phyloP scores from a whole-genome alignment of 2,888 invertebrate species.

The Alcis repandata region DNA sequence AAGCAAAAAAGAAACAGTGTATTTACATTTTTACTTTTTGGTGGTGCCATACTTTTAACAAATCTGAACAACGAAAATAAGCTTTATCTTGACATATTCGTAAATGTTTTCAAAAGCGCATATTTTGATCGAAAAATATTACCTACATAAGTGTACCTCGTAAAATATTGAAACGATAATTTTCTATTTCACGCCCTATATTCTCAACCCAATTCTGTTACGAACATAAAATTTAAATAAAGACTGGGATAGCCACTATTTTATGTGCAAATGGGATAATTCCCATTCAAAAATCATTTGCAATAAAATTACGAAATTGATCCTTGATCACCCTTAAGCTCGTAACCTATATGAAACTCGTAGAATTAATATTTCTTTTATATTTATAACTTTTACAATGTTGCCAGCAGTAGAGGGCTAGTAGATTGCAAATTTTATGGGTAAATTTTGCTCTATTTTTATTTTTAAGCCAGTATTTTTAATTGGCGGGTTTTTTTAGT shows the following conservation, averaged over 20 bases:
- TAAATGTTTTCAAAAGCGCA: no score
- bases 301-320: slow-evolving; percentile 47
- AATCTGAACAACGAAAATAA: no score
- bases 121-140: no score
- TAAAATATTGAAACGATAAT: not conserved
- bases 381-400: slow-evolving; percentile 51
- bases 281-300: slow-evolving; percentile 51
- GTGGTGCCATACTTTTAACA: no score
- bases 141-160: not conserved
- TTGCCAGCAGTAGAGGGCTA: slow-evolving; percentile 44
- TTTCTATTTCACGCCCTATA: slow-evolving; percentile 19
- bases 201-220: slow-evolving; percentile 1
- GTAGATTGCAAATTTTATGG: slow-evolving; percentile 53
- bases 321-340: slow-evolving; percentile 50
- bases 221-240: slow-evolving; percentile 19
- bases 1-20: no score
- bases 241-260: slow-evolving; percentile 27
- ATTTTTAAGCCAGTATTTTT: slow-evolving; percentile 22
- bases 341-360: slow-evolving; percentile 52
- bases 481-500: slow-evolving; percentile 24
- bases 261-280: slow-evolving; percentile 44
- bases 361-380: slow-evolving; percentile 51
- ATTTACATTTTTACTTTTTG: no score
- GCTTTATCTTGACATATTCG: no score
- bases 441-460: slow-evolving; percentile 40